A percentile compares a stretch with the other conserved stretches of the same genome.
Conservation (phyloP, 2,113 vertebrate genomes). For the Callaeas wilsoni region DNA sequence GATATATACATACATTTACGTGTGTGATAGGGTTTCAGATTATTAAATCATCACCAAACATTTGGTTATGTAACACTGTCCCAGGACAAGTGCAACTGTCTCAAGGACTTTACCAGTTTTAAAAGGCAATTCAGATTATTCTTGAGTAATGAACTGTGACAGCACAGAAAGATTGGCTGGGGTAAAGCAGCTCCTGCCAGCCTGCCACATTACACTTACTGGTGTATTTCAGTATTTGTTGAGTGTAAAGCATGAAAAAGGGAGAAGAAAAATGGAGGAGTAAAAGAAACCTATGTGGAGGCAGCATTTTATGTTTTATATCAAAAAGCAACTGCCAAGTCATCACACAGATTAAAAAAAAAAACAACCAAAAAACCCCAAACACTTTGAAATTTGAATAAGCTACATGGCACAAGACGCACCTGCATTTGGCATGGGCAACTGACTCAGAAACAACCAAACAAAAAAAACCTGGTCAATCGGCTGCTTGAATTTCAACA, state of each 20-base stretch:
- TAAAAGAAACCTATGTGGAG: not conserved
- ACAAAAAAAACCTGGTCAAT: not conserved
- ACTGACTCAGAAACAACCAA: not conserved
- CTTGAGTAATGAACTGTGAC: not conserved
- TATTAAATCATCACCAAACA: not conserved
- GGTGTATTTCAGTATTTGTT: not conserved
- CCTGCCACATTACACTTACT: not conserved
- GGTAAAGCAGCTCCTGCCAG: not conserved
- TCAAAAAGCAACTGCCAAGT: not conserved
- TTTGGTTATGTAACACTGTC: not conserved
- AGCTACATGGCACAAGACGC: not conserved
- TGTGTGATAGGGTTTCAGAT: not conserved
- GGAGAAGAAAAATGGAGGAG: not conserved
- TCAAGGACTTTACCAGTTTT: not conserved
- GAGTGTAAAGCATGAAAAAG: not conserved
- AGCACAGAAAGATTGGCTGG: not conserved
- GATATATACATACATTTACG: not conserved
- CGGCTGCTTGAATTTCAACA: not conserved
- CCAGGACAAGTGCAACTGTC: not conserved
- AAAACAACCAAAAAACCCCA: fast-evolving
- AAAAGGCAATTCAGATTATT: not conserved
- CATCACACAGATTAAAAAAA: not conserved
- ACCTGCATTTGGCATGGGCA: not conserved
- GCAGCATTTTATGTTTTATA: not conserved
- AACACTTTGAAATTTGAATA: not conserved